These are phyloP conservation scores for Himalopsyche kuldschensis DNA, from an alignment of 2,888 invertebrate genomes.

Conservation along the genomic window DNA sequence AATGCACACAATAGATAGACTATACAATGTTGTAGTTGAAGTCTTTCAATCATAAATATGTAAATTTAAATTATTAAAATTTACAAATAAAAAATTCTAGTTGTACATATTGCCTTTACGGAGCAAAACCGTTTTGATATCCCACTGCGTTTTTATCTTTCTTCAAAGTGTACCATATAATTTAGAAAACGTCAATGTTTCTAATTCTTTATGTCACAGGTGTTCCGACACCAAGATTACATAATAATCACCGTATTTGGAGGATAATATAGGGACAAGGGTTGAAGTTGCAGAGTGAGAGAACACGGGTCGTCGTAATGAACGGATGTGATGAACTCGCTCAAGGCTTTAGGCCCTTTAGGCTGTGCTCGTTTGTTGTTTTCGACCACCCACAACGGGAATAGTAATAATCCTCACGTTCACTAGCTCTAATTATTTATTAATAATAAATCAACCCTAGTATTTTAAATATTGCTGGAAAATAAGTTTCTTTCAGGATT, in stretches of 20 bases:
- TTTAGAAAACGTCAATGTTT: not conserved
- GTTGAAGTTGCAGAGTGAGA: not conserved
- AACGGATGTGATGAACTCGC: not conserved
- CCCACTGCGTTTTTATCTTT: not conserved
- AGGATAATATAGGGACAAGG: not conserved
- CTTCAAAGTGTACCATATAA: not conserved
- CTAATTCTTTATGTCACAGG: not conserved
- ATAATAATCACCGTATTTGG: not conserved
- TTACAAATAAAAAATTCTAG: no score
- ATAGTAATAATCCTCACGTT: not conserved
- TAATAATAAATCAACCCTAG: no score
- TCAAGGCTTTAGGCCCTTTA: not conserved
- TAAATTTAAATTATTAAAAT: no score
- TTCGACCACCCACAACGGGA: not conserved
- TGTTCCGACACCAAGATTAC: not conserved
- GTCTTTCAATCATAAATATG: no score
- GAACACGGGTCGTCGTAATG: not conserved
- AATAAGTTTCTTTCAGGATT: no score
- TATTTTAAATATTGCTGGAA: no score
- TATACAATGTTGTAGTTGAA: no score
- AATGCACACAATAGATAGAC: no score
- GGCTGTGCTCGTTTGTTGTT: not conserved
- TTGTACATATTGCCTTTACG: no score
- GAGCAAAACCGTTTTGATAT: no score
- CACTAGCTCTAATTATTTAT: no score